These are phyloP conservation scores for Rhyzopertha dominica DNA, from an alignment of 1,140 invertebrate species.

Conservation along the genomic window DNA sequence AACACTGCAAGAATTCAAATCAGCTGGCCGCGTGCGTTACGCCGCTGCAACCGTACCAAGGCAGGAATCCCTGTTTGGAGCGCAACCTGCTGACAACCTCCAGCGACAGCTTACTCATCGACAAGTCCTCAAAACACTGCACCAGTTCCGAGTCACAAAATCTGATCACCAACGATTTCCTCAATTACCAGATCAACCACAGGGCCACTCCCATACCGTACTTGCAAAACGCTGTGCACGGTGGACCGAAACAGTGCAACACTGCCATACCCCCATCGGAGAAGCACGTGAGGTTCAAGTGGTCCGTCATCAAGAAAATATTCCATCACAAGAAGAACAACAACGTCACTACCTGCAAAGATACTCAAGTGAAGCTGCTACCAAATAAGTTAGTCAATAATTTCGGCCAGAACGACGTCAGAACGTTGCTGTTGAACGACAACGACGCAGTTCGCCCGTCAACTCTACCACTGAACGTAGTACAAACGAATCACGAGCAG, in stretches of 20 bases:
- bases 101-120: conserved; percentile 60
- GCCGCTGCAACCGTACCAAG: conserved; percentile 74
- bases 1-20: conserved; percentile 51
- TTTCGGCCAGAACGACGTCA: conserved; percentile 35
- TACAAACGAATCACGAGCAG: conserved; percentile 23
- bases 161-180: conserved; percentile 40
- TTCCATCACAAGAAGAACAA: conserved; percentile 30
- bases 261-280: conserved; percentile 35
- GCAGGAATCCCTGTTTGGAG: conserved; percentile 83
- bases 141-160: conserved; percentile 47
- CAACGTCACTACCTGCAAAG: conserved; percentile 34
- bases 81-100: conserved; percentile 68
- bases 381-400: conserved; percentile 38
- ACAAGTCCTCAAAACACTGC: conserved; percentile 62
- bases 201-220: conserved; percentile 63
- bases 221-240: conserved; percentile 69
- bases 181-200: conserved; percentile 43
- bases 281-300: conserved; percentile 37
- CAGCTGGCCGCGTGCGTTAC: conserved; percentile 44
- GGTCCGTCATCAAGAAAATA: conserved; percentile 41
- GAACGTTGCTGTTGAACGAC: conserved; percentile 34
- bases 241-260: conserved; percentile 54
- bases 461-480: conserved; percentile 35
- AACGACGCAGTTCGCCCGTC: conserved; percentile 38
- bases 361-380: conserved; percentile 53